Conservation (phyloP, 2,888 invertebrate genomes). For the Diplazon laetatorius region DNA sequence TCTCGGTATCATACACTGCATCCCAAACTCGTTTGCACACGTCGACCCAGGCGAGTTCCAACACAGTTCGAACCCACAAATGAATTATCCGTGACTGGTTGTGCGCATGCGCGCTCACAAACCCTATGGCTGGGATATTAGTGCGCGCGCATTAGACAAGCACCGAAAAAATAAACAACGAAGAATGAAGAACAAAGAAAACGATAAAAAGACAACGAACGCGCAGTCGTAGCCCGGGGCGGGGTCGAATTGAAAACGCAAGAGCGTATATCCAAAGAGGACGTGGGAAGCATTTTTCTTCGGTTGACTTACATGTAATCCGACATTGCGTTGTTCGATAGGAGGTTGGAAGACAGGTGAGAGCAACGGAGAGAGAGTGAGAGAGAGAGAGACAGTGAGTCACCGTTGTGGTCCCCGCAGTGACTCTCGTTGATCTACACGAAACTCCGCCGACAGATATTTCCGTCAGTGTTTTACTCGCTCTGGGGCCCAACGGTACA, state of each 20-base stretch:
- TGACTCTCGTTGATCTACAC: conserved; percentile 66
- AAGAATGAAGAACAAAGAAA: too few species aligned
- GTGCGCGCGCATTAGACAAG: conserved; percentile 14
- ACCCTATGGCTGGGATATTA: neutral
- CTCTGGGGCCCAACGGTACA: conserved; percentile 26
- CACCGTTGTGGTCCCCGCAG: conserved; percentile 47
- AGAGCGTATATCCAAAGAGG: conserved; percentile 67
- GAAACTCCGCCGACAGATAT: conserved; percentile 64
- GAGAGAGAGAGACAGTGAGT: conserved; percentile 72
- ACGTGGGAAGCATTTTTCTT: conserved; percentile 73
- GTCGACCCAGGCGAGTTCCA: conserved; percentile 16
- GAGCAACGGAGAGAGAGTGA: too few species aligned
- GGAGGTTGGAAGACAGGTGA: conserved; percentile 56
- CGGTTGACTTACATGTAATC: conserved; percentile 17
- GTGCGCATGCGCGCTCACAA: neutral
- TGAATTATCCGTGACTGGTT: conserved; percentile 3
- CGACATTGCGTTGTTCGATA: conserved; percentile 27
- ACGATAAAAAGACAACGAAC: conserved; percentile 1
- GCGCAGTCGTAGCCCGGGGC: conserved; percentile 68
- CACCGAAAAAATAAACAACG: too few species aligned
- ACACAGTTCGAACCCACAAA: conserved; percentile 9
- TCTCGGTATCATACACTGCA: conserved; percentile 26
- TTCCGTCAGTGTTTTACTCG: conserved; percentile 64
- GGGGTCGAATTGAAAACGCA: conserved; percentile 72
- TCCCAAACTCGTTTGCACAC: conserved; percentile 53